phyloP scores from a whole-genome alignment of 2,797 vertebrate genomes.

The Apogon talboti region DNA sequence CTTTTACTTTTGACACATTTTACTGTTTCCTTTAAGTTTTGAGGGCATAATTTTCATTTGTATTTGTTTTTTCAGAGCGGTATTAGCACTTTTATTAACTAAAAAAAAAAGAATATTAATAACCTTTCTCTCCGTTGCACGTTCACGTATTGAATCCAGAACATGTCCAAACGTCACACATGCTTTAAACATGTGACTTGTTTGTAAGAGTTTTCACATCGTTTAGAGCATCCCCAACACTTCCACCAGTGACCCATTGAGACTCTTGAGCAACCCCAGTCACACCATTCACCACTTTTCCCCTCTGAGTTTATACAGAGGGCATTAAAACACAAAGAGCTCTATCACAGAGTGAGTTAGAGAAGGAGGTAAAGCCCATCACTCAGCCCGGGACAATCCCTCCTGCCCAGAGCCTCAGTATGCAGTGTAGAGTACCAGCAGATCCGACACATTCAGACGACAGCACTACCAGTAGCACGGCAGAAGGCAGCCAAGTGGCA shows the following conservation, averaged over 20 bases:
- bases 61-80: no score
- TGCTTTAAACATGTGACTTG: constrained; percentile 27
- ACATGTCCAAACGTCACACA: not conserved
- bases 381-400: constrained; percentile 56
- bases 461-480: constrained; percentile 64
- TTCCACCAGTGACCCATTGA: constrained; percentile 24
- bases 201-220: constrained; percentile 2
- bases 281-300: constrained; percentile 16
- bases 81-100: not conserved
- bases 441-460: constrained; percentile 63
- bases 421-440: constrained; percentile 63
- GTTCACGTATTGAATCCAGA: not conserved
- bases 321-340: constrained; percentile 48
- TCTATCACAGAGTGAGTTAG: constrained; percentile 41
- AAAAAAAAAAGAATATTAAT: not conserved
- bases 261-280: constrained; percentile 12
- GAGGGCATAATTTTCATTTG: no score
- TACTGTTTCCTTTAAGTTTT: no score
- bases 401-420: constrained; percentile 53
- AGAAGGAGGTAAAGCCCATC: constrained; percentile 56
- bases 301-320: constrained; percentile 42
- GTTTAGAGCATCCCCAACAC: constrained; percentile 8
- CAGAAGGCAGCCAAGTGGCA: constrained; percentile 79
- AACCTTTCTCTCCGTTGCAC: not conserved
- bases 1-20: no score